Conservation (phyloP, 2,797 vertebrate species). For the Tapera naevia region DNA sequence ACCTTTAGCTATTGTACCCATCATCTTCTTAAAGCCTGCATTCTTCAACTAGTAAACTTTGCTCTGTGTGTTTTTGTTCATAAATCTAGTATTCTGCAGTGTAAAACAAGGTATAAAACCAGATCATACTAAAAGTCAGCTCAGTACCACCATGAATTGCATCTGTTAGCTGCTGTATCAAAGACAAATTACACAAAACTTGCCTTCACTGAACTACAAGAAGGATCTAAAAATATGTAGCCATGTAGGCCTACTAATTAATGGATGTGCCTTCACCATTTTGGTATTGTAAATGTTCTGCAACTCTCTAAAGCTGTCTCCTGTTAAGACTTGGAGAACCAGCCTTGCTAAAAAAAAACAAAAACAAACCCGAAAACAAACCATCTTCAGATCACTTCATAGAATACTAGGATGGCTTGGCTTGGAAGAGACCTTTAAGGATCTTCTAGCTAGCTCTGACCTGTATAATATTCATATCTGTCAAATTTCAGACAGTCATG, state of each 20-base stretch:
- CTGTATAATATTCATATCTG: background rate
- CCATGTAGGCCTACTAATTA: background rate
- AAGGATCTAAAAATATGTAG: background rate
- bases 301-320: background rate
- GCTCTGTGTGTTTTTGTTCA: background rate
- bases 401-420: background rate
- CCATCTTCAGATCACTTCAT: background rate
- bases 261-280: background rate
- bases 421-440: background rate
- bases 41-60: background rate
- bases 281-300: background rate
- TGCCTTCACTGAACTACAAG: background rate
- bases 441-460: background rate
- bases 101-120: background rate
- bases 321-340: background rate
- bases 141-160: background rate
- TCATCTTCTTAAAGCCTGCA: background rate
- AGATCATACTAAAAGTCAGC: background rate
- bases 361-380: background rate
- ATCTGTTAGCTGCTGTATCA: background rate
- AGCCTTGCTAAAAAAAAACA: background rate
- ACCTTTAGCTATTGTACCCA: background rate
- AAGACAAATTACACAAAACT: background rate
- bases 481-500: background rate
- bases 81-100: background rate